Base-by-base conservation (phyloP, 2,797 vertebrate genomes). In the Odontamblyopus rebecca region DNA sequence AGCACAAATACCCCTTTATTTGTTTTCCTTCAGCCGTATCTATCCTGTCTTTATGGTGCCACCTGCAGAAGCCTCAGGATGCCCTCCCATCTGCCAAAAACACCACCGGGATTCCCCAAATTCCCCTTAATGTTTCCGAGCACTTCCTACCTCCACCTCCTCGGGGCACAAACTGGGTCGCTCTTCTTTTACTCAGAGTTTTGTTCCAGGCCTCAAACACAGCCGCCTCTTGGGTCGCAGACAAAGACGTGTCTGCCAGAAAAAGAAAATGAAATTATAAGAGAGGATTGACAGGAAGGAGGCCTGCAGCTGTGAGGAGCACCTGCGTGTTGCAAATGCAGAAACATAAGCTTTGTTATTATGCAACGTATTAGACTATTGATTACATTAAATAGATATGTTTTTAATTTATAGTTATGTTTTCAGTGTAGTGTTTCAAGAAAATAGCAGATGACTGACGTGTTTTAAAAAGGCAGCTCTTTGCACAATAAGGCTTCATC, bases 51-150 rank as follows among this genome's bases (percentile, higher is more conserved):
- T 69, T 59, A 57, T 18, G 70, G 12, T 68, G 30, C 32, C 78
- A 85, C 82, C 80, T 86, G 79, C 67, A 50, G 71, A 82, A 74
- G 73, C 64, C 72, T 60, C 0, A 16, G 74, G 71, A 84, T 30
- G 53, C 27, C 62, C 61, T 57, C 54, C 72, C 59, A 30, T 63
- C 70, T 66, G 69, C 65, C 71, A 62, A 78, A 72, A 63, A 83
- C 84, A 79, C 69, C 75, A 69, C 74, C 88, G 90, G 89, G 57
- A 60, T 60, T 60, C 57, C 57, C 57, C 57, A 60, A 27, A 91
- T 92, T 92, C 73, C 91, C 90, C 86, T 61, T 15, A 48, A 48
- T 48, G 82, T 91, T 92, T 93, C 86, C 85, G 68, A 74, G 53
- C 15, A 79, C 83, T 86, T 72, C 84, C 76, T 19, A 75, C 56